Base-by-base conservation (phyloP, 2,888 invertebrate species). In the Anticlea derivata region DNA sequence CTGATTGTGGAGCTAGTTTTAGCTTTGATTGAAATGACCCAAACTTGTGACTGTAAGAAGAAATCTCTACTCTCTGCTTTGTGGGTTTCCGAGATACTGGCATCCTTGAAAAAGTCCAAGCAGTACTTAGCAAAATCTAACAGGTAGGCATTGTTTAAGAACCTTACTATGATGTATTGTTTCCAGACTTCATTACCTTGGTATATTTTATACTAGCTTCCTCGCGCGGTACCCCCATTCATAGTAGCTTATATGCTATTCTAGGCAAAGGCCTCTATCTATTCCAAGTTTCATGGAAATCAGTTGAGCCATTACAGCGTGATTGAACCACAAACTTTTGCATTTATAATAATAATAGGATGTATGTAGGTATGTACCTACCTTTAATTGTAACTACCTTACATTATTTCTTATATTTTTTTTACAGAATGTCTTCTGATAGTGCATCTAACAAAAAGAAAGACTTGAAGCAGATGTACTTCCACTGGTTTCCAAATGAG, bases 11-110 rank as follows among this genome's bases (percentile, higher is more conserved):
- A 81, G 5, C 82, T 94, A 47, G 70, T 92, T 35, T 45, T 87
- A 55, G 83, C 80, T 40, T 73, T 93, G 7, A 74, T 92, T 13
- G 73, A 81, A 51, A 63, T 91, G 31, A 80, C 89, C 12, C 74
- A 88, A 56, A 66, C 70, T 45, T 69, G 70, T 46, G 67, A 77
- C 41, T 66, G 67, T 17, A 56, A 63, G 5, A 63, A 75, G 10
- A 90, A 71, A 68, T 71, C 82, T 29, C 65, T 74, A 5, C 70
- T 91, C 11, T 90, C 92, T 57, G 86, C 92, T n/a, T 70, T 92
- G 20, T 93, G 93, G 93, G 73, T 92, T 11, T 85, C 83, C 40
- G 81, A 91, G 63, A 89, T 93, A 59, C 75, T 88, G 33, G 73
- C 74, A 46, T 84, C 91, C 53, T 73, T 85, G 17, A 65, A 79